Evolutionary conservation across 2,797 vertebrate species (phyloP), one percentile per base, ranked within the genome.

Genomic region (Hoplostethus atlanticus): DNA sequence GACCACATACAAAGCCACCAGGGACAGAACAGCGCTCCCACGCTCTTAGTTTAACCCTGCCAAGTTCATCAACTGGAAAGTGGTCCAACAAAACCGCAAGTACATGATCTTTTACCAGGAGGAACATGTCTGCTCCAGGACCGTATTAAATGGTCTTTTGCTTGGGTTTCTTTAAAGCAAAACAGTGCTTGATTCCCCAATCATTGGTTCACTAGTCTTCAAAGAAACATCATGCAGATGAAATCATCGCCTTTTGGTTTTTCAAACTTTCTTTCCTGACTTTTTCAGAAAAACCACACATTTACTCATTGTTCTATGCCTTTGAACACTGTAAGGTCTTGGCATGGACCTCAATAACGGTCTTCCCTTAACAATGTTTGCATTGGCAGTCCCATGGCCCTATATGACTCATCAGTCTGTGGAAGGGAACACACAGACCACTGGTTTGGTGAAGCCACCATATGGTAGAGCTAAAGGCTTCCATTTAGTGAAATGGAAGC

Each of bases 31-130:
- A 8, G 17, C 55, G 55, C 81, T 89, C 87, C 80, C 86, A 85
- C 75, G 51, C 82, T 87, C 44, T 2, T 0, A 31, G 44, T 57
- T 64, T 40, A 66, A 65, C 64, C 34, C 25, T 36, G 72, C 68
- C 83, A 78, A 85, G 64, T 73, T 80, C 59, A 80, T 83, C 76
- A 76, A 40, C 31, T 75, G 79, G 75, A 87, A 84, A 84, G 34
- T 51, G 60, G 79, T 71, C 11, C 16, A 76, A 64, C 63, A 21
- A 68, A 70, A 84, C 81, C 71, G n/a, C 73, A 67, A 57, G 47
- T 47, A 70, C 66, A 76, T 42, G 44, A 55, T 64, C 6, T 10
- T 69, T 78, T 66, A 71, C 51, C 50, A 50, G 25, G 12, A 17
- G 38, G 31, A 64, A 56, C 34, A 3, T 40, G 58, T 57, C 25